Evolutionary conservation across 2,797 vertebrate species (phyloP).

Genomic region (Loriculus beryllinus): DNA sequence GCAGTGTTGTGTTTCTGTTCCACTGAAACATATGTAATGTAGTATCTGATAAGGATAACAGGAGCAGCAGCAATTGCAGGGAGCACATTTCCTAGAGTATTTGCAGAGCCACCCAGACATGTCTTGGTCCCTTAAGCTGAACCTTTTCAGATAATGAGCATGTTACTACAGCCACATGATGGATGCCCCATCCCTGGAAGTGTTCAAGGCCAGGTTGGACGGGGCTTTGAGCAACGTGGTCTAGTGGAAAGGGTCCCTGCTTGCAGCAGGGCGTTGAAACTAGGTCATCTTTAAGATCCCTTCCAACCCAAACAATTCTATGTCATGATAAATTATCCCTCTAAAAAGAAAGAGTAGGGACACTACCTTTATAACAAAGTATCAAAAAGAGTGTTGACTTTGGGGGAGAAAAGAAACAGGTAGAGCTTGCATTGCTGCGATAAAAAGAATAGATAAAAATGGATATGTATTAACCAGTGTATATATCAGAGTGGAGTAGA

Average conservation of each 20-base stretch:
- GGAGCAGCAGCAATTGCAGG: background rate
- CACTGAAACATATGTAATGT: background rate
- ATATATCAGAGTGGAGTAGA: background rate
- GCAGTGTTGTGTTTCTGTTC: background rate
- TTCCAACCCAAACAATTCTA: background rate
- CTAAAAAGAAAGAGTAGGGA: background rate
- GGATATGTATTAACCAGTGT: rapidly evolving
- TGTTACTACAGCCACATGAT: background rate
- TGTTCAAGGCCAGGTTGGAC: background rate
- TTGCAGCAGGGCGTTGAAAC: background rate
- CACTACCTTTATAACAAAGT: background rate
- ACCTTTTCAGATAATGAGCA: background rate
- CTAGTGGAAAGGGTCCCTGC: background rate
- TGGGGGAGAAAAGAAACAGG: rapidly evolving
- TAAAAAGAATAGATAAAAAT: background rate
- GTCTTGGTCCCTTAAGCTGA: background rate
- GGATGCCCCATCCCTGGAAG: background rate
- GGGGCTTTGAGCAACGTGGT: background rate
- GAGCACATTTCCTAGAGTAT: background rate
- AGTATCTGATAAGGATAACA: background rate
- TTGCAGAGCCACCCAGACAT: background rate
- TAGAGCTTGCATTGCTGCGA: background rate
- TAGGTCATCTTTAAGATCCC: background rate
- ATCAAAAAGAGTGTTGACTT: background rate
- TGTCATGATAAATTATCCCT: background rate